Evolutionary conservation across 2,113 vertebrate genomes (phyloP).

Genomic region (Tricholaema leucomelas): DNA sequence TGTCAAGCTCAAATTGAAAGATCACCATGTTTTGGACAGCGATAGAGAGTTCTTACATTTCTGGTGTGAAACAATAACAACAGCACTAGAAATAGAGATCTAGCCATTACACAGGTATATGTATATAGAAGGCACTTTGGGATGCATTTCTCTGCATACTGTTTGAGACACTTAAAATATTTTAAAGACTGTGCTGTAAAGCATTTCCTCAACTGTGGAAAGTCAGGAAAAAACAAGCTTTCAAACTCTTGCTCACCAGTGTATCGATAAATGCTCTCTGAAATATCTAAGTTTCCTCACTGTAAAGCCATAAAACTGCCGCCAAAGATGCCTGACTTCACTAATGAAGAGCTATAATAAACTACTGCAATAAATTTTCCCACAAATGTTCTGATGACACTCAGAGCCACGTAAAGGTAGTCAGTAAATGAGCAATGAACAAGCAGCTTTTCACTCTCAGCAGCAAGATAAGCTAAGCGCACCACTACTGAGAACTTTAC

Average conservation of each 20-base stretch:
- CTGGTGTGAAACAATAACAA: background rate
- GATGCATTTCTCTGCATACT: background rate
- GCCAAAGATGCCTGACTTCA: background rate
- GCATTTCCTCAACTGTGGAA: background rate
- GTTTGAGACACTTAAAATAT: background rate
- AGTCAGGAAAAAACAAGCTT: background rate
- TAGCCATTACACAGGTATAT: background rate
- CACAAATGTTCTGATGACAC: background rate
- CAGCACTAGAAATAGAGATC: background rate
- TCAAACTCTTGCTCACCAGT: background rate
- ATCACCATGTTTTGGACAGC: background rate
- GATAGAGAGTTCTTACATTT: background rate
- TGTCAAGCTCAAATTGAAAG: background rate
- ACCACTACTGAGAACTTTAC: accelerated
- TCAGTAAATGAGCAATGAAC: background rate
- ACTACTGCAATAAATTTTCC: background rate
- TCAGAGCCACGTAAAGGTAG: background rate
- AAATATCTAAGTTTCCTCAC: background rate
- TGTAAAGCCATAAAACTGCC: background rate
- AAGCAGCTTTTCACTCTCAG: background rate
- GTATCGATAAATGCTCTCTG: background rate
- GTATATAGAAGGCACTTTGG: background rate
- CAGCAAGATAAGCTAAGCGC: background rate
- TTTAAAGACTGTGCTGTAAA: background rate
- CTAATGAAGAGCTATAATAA: background rate